phyloP scores from a whole-genome alignment of 23 tunicate genomes.

The Botrylloides violaceus region DNA sequence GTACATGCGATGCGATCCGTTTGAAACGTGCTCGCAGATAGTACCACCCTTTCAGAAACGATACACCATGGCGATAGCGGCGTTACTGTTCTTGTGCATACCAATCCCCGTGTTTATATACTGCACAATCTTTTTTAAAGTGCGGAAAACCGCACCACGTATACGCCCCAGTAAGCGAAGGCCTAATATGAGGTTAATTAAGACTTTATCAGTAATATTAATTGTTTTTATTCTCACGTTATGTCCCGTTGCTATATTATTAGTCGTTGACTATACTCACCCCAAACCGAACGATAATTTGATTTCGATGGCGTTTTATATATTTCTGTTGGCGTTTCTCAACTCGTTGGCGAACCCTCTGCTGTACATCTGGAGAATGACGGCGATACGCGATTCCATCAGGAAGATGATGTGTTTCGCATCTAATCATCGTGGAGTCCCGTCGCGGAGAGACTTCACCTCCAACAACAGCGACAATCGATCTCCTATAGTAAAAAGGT shows the following conservation, averaged over 20 bases:
- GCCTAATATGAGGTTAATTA: conserved; percentile 50
- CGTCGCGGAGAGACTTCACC: conserved; percentile 14
- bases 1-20: conserved; percentile 70
- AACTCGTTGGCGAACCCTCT: conserved; percentile 87
- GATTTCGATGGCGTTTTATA: conserved; percentile 37
- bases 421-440: neutral
- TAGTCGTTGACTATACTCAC: conserved; percentile 34
- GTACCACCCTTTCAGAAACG: conserved; percentile 79
- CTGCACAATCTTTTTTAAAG: conserved; percentile 57
- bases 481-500: neutral
- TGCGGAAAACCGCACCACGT: conserved; percentile 28
- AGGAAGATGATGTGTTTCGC: conserved; percentile 30
- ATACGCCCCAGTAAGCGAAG: conserved; percentile 20
- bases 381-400: conserved; percentile 66
- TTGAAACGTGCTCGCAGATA: conserved; percentile 45
- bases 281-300: conserved; percentile 11
- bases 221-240: conserved; percentile 45
- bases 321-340: conserved; percentile 44
- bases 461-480: conserved; percentile 15
- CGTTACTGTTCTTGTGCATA: conserved; percentile 31
- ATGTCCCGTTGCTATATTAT: conserved; percentile 37
- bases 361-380: conserved; percentile 85
- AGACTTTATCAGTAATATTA: conserved; percentile 51
- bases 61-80: conserved; percentile 31
- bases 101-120: conserved; percentile 69